These are phyloP conservation scores for Trididemnum clinides DNA, from an alignment of 23 tunicate species.

Conservation along the genomic window DNA sequence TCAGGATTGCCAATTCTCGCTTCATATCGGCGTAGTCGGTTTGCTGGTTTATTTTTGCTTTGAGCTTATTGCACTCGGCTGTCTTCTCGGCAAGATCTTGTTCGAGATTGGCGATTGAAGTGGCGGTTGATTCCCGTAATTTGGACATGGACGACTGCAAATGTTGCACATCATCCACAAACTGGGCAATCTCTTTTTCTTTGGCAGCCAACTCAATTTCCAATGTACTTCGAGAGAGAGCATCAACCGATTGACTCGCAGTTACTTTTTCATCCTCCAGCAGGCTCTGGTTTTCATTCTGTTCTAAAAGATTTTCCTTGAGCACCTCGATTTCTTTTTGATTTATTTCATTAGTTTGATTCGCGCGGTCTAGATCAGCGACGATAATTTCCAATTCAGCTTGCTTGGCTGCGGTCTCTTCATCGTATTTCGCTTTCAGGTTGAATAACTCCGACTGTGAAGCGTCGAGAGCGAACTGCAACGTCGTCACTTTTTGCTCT, in stretches of 20 bases:
- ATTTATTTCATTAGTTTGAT: slow-evolving; percentile 58
- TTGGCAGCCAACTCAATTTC: slow-evolving; percentile 87
- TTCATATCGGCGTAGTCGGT: slow-evolving; percentile 75
- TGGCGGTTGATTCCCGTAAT: slow-evolving; percentile 72
- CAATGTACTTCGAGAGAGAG: slow-evolving; percentile 55
- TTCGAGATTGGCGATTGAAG: slow-evolving; percentile 67
- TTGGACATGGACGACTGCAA: slow-evolving; percentile 70
- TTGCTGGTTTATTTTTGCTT: slow-evolving; percentile 40
- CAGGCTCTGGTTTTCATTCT: not conserved
- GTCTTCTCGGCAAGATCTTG: slow-evolving; percentile 56
- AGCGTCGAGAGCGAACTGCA: slow-evolving; percentile 83
- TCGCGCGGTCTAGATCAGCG: slow-evolving; percentile 85
- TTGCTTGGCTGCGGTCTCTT: slow-evolving; percentile 86
- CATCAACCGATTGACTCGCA: slow-evolving; percentile 53
- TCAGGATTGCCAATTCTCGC: slow-evolving; percentile 77
- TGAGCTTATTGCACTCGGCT: slow-evolving; percentile 6
- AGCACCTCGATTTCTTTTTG: slow-evolving; percentile 77
- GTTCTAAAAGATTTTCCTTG: slow-evolving; percentile 37
- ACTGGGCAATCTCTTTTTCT: slow-evolving; percentile 92
- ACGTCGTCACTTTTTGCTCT: slow-evolving; percentile 70
- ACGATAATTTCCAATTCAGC: slow-evolving; percentile 88
- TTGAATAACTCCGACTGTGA: slow-evolving; percentile 89
- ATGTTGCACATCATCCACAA: slow-evolving; percentile 88
- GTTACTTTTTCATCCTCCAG: not conserved
- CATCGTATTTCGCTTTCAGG: slow-evolving; percentile 82